phyloP scores from a whole-genome alignment of 2,797 vertebrate genomes.

The Aldrovandia affinis region DNA sequence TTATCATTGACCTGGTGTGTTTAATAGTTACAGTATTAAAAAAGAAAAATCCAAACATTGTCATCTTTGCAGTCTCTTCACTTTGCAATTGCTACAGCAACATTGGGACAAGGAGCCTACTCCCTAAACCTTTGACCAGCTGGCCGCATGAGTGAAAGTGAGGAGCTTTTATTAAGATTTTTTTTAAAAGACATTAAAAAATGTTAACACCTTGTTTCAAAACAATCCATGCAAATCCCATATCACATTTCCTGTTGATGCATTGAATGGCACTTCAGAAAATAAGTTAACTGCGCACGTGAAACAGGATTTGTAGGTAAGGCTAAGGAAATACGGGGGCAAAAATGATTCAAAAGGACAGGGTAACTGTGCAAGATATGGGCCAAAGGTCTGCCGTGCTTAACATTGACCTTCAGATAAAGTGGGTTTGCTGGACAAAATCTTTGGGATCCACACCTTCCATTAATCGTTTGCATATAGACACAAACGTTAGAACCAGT shows the following conservation, averaged over 20 bases:
- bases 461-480: constrained; percentile 35
- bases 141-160: neutral
- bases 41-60: constrained; percentile 2
- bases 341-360: constrained; percentile 23
- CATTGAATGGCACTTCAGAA: constrained; percentile 59
- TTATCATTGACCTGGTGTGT: neutral
- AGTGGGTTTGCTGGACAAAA: constrained; percentile 2
- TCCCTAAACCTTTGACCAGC: neutral
- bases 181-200: neutral
- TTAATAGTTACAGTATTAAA: neutral
- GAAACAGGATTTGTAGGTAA: constrained; percentile 28
- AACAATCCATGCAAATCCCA: constrained; percentile 60
- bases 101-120: neutral
- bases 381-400: constrained; percentile 18
- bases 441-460: constrained; percentile 45
- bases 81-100: constrained; percentile 4
- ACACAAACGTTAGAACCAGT: constrained; percentile 37
- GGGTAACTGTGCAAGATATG: constrained; percentile 32
- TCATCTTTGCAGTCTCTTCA: neutral
- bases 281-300: constrained; percentile 35
- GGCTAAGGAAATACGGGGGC: constrained; percentile 8
- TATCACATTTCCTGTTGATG: constrained; percentile 51
- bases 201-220: constrained; percentile 16
- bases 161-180: neutral
- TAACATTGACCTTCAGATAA: constrained; percentile 22